Percentiles rank a stretch among this genome's conserved stretches.
These are phyloP conservation scores for Drosophila bunnanda DNA, from an alignment of 2,888 invertebrate species.

Conservation along the genomic window DNA sequence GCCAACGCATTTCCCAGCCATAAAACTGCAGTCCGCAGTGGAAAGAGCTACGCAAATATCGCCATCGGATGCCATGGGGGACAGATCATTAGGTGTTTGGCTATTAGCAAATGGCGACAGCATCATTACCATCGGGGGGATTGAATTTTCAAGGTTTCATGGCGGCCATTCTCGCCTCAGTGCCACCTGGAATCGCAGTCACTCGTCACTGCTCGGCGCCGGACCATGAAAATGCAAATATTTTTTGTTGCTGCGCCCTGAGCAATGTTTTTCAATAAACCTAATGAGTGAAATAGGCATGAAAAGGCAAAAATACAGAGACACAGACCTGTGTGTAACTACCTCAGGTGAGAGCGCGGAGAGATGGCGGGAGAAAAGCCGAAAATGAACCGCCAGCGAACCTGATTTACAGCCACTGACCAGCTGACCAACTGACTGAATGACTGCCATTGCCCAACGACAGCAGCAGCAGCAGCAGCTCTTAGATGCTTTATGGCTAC, in stretches of 20 bases:
- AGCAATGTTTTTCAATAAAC: slow-evolving; percentile 65
- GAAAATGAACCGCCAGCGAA: slow-evolving; percentile 47
- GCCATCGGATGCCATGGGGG: slow-evolving; percentile 13
- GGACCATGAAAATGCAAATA: slow-evolving; percentile 74
- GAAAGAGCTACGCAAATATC: slow-evolving; percentile 18
- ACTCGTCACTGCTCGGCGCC: slow-evolving; percentile 20
- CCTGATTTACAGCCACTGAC: slow-evolving; percentile 55
- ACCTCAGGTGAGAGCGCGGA: slow-evolving; percentile 3
- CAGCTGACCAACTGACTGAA: slow-evolving; percentile 37
- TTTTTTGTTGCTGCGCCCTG: slow-evolving; percentile 42
- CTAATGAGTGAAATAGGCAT: slow-evolving; percentile 68
- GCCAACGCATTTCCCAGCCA: slow-evolving; percentile 54
- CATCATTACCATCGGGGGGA: slow-evolving; percentile 36
- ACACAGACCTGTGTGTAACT: slow-evolving; percentile 11
- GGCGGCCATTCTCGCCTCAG: slow-evolving; percentile 43
- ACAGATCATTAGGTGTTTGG: slow-evolving; percentile 64
- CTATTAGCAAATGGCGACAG: slow-evolving; percentile 37
- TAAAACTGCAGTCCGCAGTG: slow-evolving; percentile 38
- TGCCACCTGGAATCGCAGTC: slow-evolving; percentile 20
- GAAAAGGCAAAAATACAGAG: slow-evolving; percentile 51
- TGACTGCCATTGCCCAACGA: slow-evolving; percentile 64
- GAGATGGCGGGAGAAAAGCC: slow-evolving; percentile 18
- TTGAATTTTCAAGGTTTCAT: slow-evolving; percentile 64
- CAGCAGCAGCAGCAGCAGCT: slow-evolving; percentile 19
- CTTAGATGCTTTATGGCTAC: slow-evolving; percentile 53